Base-by-base conservation (phyloP, 2,888 invertebrate species). In the Perithous albicinctus region DNA sequence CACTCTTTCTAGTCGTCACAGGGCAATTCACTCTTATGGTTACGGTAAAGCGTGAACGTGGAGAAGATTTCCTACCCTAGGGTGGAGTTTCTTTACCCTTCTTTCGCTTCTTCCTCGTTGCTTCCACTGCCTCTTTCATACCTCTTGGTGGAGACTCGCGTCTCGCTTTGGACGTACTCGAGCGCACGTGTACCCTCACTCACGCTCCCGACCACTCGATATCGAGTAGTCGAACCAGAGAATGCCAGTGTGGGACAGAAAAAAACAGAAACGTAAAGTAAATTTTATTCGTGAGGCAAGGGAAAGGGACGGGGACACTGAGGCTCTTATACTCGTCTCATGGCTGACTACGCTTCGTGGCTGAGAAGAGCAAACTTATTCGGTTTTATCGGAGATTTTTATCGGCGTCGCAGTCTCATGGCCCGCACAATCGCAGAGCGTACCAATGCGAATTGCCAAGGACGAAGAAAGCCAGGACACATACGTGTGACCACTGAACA, bases 1-100 rank as follows among this genome's bases (percentile, higher is more conserved):
- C 38, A 38, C 73, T 72, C 48, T 61, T 67, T 54, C 35, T 46
- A 23, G 63, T 51, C 64, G 72, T 72, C 80, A 54, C 61, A 61
- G 75, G 59, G 78, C 73, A 66, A 78, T 82, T 78, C 82, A 72
- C 82, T 75, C 78, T 78, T 78, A 82, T 66, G 75, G 82, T 82
- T 75, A 82, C 78, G 78, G 51, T 72, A 66, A 82, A 75, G 48
- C 70, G 59, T 48, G 59, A 78, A 66, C 66, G 75, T 75, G 51
- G 43, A 78, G 70, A 75, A 75, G 56, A 78, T 72, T 63, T 32
- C 32, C 78, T 26, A 26, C 32, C 66, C 43, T 18, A 20, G 29
- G 43, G 41, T 35, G 46, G 12, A 3, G 43, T 56, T 59, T 48
- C 38, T 54, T 66, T 64, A 38, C 75, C 56, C 56, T 66, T 76